phyloP scores from a whole-genome alignment of 2,113 vertebrate species.

The Reinhardtius hippoglossoides region DNA sequence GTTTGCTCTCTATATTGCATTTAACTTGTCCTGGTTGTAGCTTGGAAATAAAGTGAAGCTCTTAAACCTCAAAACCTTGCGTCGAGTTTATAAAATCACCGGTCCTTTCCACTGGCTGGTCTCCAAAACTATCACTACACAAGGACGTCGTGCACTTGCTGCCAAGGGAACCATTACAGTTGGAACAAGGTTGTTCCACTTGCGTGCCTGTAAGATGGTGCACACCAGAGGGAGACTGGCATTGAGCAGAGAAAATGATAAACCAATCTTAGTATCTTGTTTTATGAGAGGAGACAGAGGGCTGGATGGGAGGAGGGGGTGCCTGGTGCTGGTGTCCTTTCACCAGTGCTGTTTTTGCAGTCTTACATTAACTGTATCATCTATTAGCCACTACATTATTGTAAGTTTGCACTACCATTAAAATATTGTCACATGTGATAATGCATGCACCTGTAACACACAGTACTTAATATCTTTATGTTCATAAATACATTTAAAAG shows the following conservation, averaged over 20 bases:
- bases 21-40: conserved; percentile 35
- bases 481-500: neutral
- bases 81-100: conserved; percentile 42
- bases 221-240: conserved; percentile 54
- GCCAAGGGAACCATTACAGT: conserved; percentile 58
- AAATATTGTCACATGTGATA: no score
- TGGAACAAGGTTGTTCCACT: conserved; percentile 73
- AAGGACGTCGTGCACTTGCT: conserved; percentile 50
- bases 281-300: conserved; percentile 50
- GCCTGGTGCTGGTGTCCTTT: neutral
- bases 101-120: conserved; percentile 49
- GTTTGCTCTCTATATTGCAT: conserved; percentile 35
- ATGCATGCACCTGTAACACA: no score
- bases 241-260: conserved; percentile 53
- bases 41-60: conserved; percentile 71
- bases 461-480: no score
- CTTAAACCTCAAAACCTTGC: conserved; percentile 36
- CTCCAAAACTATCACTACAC: conserved; percentile 53
- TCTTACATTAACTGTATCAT: neutral
- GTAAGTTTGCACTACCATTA: no score
- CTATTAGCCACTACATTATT: no score
- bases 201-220: conserved; percentile 57
- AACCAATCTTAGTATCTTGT: conserved; percentile 49
- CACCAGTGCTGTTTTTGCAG: neutral
- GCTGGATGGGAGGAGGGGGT: conserved; percentile 11